phyloP scores from a whole-genome alignment of 2,888 invertebrate genomes.

The Oligia fasciuncula region DNA sequence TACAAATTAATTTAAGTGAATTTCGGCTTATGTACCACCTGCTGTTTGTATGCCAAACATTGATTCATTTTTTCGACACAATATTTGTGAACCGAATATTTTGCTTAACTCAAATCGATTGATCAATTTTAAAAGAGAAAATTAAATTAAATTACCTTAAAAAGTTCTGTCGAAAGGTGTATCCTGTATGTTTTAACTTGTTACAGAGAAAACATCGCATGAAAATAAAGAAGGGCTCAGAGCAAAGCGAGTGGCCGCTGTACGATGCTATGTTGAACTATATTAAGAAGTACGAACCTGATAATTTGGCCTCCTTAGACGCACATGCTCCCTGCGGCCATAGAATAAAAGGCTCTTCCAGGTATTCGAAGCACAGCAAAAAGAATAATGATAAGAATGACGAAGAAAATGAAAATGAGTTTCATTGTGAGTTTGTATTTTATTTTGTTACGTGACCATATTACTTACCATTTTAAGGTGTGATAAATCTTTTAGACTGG shows the following conservation, averaged over 20 bases:
- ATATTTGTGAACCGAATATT: not conserved
- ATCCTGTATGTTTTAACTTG: not conserved
- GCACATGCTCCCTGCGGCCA: conserved; percentile 69
- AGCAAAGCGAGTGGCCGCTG: conserved; percentile 78
- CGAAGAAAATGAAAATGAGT: conserved; percentile 77
- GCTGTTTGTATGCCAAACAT: no score
- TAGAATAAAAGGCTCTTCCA: conserved; percentile 65
- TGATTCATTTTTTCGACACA: not conserved
- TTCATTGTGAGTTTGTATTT: conserved; percentile 80
- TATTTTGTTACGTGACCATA: not conserved
- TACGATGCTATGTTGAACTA: conserved; percentile 80
- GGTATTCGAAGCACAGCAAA: conserved; percentile 63
- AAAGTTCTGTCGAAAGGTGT: not conserved
- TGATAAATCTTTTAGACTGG: not conserved
- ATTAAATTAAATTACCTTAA: not conserved
- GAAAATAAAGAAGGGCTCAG: conserved; percentile 75
- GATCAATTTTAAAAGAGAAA: no score
- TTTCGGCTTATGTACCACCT: not conserved
- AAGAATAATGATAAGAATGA: conserved; percentile 65
- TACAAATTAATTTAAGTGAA: not conserved
- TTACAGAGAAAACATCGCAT: conserved; percentile 84
- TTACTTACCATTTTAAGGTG: not conserved
- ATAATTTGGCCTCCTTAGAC: conserved; percentile 75
- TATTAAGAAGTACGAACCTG: conserved; percentile 77
- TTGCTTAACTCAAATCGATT: not conserved